Percentiles rank a stretch among this genome's conserved stretches.
phyloP scores from a whole-genome alignment of 2,888 invertebrate genomes.

The Epistrophe eligans region DNA sequence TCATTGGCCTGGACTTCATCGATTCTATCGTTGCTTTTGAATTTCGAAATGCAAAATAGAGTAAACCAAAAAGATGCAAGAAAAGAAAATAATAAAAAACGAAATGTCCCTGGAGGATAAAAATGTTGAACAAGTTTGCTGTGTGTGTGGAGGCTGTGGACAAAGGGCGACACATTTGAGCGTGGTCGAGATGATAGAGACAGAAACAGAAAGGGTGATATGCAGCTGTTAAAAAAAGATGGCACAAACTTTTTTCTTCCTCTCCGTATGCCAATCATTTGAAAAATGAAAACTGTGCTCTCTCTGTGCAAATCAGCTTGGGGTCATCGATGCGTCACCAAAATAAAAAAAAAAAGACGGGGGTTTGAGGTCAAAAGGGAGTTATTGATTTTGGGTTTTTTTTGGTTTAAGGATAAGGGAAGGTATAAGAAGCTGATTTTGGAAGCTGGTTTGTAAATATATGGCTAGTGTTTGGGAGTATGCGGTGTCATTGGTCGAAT shows the following conservation, averaged over 20 bases:
- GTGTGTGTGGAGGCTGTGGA: constrained; percentile 32
- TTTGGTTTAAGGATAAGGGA: not conserved
- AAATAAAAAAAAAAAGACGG: not conserved
- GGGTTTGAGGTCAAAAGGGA: too few species aligned
- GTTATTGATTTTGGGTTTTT: too few species aligned
- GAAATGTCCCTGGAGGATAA: constrained; percentile 65
- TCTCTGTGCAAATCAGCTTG: constrained; percentile 72
- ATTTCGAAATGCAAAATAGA: constrained; percentile 73
- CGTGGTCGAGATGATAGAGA: constrained; percentile 33
- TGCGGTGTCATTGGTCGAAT: constrained; percentile 68
- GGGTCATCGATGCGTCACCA: constrained; percentile 75
- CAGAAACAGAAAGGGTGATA: constrained; percentile 29
- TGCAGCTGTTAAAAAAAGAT: constrained; percentile 54
- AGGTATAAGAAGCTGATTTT: constrained; percentile 64
- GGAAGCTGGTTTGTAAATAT: constrained; percentile 48
- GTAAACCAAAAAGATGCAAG: constrained; percentile 36
- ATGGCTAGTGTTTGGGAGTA: constrained; percentile 1
- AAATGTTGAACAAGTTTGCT: constrained; percentile 74
- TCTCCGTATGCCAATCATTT: constrained; percentile 74
- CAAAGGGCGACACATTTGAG: constrained; percentile 66
- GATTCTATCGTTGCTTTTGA: constrained; percentile 74
- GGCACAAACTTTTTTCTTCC: constrained; percentile 57
- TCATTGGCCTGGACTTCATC: constrained; percentile 63
- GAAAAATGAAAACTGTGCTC: constrained; percentile 60
- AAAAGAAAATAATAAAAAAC: not conserved